Conservation (phyloP, 2,888 invertebrate genomes). For the Sesamia inferens region DNA sequence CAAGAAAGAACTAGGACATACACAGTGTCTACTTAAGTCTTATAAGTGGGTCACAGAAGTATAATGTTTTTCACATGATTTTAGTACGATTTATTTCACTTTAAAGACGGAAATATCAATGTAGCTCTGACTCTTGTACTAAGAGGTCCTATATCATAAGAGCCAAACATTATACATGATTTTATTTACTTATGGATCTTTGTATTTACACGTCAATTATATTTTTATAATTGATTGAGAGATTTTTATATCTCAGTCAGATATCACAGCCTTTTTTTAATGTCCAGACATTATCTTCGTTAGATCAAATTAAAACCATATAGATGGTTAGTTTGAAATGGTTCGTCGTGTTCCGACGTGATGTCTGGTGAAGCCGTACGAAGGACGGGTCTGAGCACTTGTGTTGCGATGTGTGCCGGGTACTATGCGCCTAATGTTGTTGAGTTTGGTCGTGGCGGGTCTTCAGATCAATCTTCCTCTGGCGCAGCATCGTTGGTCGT, state of each 20-base stretch:
- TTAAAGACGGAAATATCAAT: too few relatives aligned
- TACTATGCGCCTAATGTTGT: too few relatives aligned
- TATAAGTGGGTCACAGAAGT: constrained; percentile 24
- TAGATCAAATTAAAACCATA: not conserved
- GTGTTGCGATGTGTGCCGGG: too few relatives aligned
- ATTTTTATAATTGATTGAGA: not conserved
- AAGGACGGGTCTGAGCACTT: too few relatives aligned
- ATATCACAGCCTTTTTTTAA: not conserved
- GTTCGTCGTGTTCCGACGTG: too few relatives aligned
- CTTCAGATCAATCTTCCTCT: too few relatives aligned
- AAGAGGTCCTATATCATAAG: too few relatives aligned
- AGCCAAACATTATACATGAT: not conserved
- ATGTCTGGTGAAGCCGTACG: too few relatives aligned
- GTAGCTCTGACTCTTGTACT: too few relatives aligned
- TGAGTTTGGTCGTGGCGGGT: too few relatives aligned
- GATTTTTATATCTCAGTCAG: not conserved
- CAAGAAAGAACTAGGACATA: constrained; percentile 18
- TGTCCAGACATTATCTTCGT: not conserved
- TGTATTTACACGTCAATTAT: not conserved
- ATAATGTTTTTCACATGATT: not conserved
- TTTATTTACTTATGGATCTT: not conserved
- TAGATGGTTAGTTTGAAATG: not conserved
- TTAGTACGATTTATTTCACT: too few relatives aligned
- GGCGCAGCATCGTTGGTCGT: too few relatives aligned
- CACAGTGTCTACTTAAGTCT: constrained; percentile 2